Percentiles rank a stretch among this genome's conserved stretches.
These are phyloP conservation scores for Emydoidea blandingii DNA, from an alignment of 2,797 vertebrate genomes.

Conservation along the genomic window DNA sequence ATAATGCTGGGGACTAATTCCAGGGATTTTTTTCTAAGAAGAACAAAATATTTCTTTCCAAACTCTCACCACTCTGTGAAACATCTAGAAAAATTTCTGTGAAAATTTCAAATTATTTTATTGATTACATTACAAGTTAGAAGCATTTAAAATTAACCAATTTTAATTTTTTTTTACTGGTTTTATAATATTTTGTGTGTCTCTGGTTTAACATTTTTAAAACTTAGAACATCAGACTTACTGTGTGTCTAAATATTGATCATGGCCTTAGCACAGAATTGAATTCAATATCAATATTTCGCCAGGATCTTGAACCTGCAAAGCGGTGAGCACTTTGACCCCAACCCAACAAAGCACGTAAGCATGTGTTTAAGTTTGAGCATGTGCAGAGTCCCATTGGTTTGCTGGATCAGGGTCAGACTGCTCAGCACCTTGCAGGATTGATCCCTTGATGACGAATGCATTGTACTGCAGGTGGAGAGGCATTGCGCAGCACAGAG, in stretches of 20 bases:
- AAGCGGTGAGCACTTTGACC: conserved; percentile 2
- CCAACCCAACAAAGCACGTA: not conserved
- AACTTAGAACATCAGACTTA: not conserved
- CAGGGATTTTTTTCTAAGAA: conserved; percentile 7
- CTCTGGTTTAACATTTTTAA: conserved; percentile 1
- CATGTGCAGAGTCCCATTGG: not conserved
- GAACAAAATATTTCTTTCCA: not conserved
- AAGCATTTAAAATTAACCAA: not conserved
- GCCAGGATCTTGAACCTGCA: not conserved
- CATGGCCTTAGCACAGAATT: not conserved
- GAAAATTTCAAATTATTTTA: not conserved
- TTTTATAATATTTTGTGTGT: not conserved
- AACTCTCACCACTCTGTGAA: not conserved
- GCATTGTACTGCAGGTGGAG: not conserved
- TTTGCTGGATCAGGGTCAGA: not conserved
- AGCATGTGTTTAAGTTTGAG: not conserved
- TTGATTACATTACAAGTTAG: not conserved
- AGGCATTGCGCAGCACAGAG: not conserved
- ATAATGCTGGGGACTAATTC: not conserved
- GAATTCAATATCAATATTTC: too few species aligned
- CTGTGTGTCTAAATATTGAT: not conserved
- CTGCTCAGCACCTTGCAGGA: not conserved
- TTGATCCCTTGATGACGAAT: not conserved
- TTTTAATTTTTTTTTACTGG: not conserved
- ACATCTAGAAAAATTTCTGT: not conserved